Base-by-base conservation (phyloP, 2,888 invertebrate genomes). In the Cosmia pyralina region DNA sequence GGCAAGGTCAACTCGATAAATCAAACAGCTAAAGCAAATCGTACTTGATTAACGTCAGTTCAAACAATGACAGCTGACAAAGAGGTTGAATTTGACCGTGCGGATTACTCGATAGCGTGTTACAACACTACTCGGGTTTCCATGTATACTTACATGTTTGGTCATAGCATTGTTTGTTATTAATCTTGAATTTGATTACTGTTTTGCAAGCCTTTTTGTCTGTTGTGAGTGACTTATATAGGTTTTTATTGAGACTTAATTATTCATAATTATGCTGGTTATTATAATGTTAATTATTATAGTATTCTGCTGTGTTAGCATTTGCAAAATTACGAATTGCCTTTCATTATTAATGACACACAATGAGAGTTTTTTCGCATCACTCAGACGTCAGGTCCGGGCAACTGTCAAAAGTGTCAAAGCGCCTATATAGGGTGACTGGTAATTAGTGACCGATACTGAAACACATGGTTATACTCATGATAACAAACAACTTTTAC, bases 61-160 rank as follows among this genome's bases (percentile, higher is more conserved):
- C 79, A 83, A 88, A 90, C 90, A 91, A 90, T 87, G 92, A 93
- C 92, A 93, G 91, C 90, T 92, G 92, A 90, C 92, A 93, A 85
- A 85, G 84, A 87, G 89, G 84, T 86, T 82, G 84, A 87, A 88
- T 88, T 86, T 81, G 77, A 84, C 73, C 80, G 82, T 81, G 79
- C 80, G 80, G 75, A 78, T 86, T 84, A 86, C 72, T 70, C 66
- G 79, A 82, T 84, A 82, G 79, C 67, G 48, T 70, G 46, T 74
- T 76, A 76, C 69, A 63, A 73, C 72, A 79, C 70, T 59, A 55
- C 67, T 83, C 58, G 28, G 19, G 59, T 73, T 72, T 75, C 63
- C 55, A 58, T 66, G 48, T 68, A 67, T n/a, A 60, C 76, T 53
- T 55, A 48, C 57, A 50, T 77, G 74, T 72, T 82, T 77, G 28